Base-by-base conservation (phyloP, 2,797 vertebrate genomes). In the Phaenicophaeus curvirostris region DNA sequence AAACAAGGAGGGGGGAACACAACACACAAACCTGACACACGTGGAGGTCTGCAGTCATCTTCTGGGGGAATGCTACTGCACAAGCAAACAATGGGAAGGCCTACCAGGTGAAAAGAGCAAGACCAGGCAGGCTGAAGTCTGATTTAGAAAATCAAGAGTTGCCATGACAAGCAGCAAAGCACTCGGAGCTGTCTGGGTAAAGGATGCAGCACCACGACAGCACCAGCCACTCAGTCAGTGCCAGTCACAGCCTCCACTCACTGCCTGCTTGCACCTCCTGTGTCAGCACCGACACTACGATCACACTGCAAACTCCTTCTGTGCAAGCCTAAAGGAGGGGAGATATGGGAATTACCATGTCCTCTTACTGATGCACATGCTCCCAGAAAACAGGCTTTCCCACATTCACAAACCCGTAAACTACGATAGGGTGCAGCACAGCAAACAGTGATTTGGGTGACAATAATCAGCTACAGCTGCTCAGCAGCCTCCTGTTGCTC, bases 341-440 rank as follows among this genome's bases (percentile, higher is more conserved):
- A 77, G 71, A 54, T 27, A 65, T 65, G 30, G 4, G 74, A 75
- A 19, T 41, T 59, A 11, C 23, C 6, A 31, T 13, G 66, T 44
- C 37, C 61, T 37, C 48, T 33, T 48, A 21, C 0, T 6, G 21
- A 58, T 42, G 55, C 51, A 62, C 10, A 2, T 9, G 39, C 48
- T 68, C 5, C 33, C 62, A 75, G 53, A 59, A 74, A 95, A 93
- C 89, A 81, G 91, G 94, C 82, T 95, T 42, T 80, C 77, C 90
- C 86, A 78, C 83, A 89, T 65, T 86, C 90, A 85, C 67, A 66
- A 78, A 0, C 50, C 13, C 11, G 1, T 2, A 7, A 19, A 8
- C 11, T 50, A 23, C 87, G 44, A n/a, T 0, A 28, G 63, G 85
- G 61, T 17, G 37, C 83, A 78, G 69, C 13, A 67, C 16, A 72